Base-by-base conservation (phyloP, 1,140 invertebrate genomes). In the Dysdera silvatica region DNA sequence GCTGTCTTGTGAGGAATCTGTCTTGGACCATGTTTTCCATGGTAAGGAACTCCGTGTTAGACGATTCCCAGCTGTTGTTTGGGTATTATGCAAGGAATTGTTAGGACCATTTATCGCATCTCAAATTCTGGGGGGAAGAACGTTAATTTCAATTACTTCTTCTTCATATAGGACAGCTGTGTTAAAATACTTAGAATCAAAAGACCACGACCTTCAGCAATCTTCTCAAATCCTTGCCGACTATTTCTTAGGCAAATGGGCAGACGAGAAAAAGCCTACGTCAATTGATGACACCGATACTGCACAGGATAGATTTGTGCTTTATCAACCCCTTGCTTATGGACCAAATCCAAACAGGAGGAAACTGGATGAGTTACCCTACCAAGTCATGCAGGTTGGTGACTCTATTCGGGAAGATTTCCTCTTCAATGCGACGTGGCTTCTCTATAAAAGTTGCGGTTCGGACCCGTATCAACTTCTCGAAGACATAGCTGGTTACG, bases 301-400 rank as follows among this genome's bases (percentile, higher is more conserved):
- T 48, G 60, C 62, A 66, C 64, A 67, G 48, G 66, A 70, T 24
- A 55, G 68, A 7, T 70, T 67, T 43, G 68, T 74, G 26, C 47
- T 72, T 2, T 58, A 70, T 12, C 72, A 74, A 58, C 70, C 71
- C 23, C 62, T 71, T 16, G 59, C 54, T 6, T 68, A 49, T 55
- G 66, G 60, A 77, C 78, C 32, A 72, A 85, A 85, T 71, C 85
- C 85, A 73, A 89, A 91, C 74, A 80, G 82, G n/a, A 77, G 89
- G 72, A 88, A 86, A 77, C 77, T 89, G 43, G 87, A 88, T 74
- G 88, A 92, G 76, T 77, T 91, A 43, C 88, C 89, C 54, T 87
- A 83, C 76, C 87, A 89, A 67, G 76, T 70, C 24, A 69, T 69
- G 55, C 69, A 78, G 12, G 68, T 74, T 24, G 70, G 74, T 16